These are phyloP conservation scores for Clarias batrachus DNA, from an alignment of 2,113 vertebrate genomes.

Conservation along the genomic window DNA sequence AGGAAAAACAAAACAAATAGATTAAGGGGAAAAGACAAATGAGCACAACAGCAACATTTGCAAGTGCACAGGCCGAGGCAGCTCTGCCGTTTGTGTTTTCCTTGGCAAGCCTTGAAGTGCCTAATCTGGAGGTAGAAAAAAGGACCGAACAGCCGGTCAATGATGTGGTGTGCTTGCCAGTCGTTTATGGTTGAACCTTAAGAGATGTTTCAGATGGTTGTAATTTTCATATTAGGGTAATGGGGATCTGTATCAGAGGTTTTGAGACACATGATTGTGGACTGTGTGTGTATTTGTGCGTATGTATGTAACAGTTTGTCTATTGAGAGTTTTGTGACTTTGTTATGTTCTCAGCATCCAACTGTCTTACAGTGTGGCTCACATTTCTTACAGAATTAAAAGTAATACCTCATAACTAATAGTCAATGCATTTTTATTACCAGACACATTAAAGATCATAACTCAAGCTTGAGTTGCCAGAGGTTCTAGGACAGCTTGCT, in stretches of 20 bases:
- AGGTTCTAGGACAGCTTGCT: background rate
- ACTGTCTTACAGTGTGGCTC: background rate
- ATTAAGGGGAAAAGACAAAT: slow-evolving; percentile 59
- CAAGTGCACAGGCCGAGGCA: slow-evolving; percentile 53
- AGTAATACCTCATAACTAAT: background rate
- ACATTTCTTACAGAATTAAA: background rate
- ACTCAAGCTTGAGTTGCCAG: background rate
- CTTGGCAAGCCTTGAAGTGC: slow-evolving; percentile 71
- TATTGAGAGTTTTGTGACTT: slow-evolving; percentile 14
- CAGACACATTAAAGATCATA: background rate
- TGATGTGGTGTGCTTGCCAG: slow-evolving; percentile 63
- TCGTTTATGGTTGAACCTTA: slow-evolving; percentile 66
- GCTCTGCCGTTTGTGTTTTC: slow-evolving; percentile 69
- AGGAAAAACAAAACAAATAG: slow-evolving; percentile 69
- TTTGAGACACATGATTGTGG: slow-evolving; percentile 57
- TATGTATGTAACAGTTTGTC: background rate
- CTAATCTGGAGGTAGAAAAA: slow-evolving; percentile 57
- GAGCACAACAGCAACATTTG: slow-evolving; percentile 62
- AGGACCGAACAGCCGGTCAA: slow-evolving; percentile 16
- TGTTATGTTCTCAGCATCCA: slow-evolving; percentile 1
- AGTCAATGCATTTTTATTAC: background rate
- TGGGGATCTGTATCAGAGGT: slow-evolving; percentile 60
- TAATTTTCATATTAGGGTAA: slow-evolving; percentile 75
- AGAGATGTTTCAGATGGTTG: slow-evolving; percentile 73
- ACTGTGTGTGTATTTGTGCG: slow-evolving; percentile 7